Evolutionary conservation across 2,797 vertebrate species (phyloP).

Genomic region (Pangasius sanitwongsei): DNA sequence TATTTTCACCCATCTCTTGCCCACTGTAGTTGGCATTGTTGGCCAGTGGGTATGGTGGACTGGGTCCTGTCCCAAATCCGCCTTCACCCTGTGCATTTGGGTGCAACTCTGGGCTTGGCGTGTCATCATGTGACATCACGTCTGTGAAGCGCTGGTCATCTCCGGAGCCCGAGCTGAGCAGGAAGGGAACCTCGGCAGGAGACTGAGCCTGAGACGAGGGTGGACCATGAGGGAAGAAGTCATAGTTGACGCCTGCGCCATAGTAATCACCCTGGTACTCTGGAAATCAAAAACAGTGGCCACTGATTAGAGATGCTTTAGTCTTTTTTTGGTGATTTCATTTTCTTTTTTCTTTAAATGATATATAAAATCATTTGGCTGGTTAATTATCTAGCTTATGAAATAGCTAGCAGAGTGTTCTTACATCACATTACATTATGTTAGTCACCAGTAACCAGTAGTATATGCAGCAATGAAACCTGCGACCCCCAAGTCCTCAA

Average conservation of each 20-base stretch:
- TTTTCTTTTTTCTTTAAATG: background rate
- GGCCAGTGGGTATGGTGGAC: constrained; percentile 92
- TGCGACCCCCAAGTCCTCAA: background rate
- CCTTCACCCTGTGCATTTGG: constrained; percentile 85
- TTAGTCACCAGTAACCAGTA: no score
- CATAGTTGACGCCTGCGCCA: constrained; percentile 82
- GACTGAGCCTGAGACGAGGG: constrained; percentile 88
- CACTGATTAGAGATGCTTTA: background rate
- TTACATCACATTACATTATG: background rate
- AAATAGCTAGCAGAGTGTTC: background rate
- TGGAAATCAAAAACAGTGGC: constrained; percentile 55
- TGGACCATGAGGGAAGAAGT: constrained; percentile 87
- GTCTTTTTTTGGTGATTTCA: background rate
- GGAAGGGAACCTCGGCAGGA: constrained; percentile 89
- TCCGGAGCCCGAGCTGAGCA: constrained; percentile 88
- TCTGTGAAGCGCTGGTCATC: constrained; percentile 98
- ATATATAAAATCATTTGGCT: background rate
- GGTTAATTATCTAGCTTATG: background rate
- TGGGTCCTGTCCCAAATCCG: constrained; percentile 90
- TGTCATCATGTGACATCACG: constrained; percentile 96
- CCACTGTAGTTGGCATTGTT: constrained; percentile 92
- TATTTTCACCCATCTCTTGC: constrained; percentile 90
- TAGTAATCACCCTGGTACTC: constrained; percentile 91
- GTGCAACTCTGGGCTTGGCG: constrained; percentile 95
- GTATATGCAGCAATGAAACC: background rate